Evolutionary conservation across 2,113 vertebrate species (phyloP).

Genomic region (Neofelis nebulosa): DNA sequence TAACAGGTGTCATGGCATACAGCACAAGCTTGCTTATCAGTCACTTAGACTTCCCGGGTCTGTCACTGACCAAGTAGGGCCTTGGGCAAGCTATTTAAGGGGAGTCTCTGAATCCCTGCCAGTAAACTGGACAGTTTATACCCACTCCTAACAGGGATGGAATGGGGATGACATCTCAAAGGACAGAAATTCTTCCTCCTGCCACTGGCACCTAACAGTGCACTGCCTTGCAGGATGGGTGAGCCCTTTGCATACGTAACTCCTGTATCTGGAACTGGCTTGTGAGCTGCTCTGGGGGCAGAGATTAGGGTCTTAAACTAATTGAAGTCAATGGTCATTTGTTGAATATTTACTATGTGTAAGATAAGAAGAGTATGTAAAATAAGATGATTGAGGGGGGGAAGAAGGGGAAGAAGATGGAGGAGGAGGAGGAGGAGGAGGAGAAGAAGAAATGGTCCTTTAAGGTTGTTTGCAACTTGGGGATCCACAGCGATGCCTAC

Average conservation of each 20-base stretch:
- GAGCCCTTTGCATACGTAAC: background rate
- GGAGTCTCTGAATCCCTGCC: background rate
- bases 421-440: too few species aligned
- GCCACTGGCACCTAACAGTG: background rate
- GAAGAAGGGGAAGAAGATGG: fast-evolving
- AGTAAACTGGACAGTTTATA: background rate
- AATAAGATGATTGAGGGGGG: background rate
- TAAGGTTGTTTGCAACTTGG: background rate
- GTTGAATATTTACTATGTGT: background rate
- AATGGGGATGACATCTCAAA: background rate
- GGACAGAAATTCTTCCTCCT: background rate
- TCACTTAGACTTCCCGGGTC: background rate
- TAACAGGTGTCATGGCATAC: background rate
- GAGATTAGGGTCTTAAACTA: background rate
- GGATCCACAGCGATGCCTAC: background rate
- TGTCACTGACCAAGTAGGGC: background rate
- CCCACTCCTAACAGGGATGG: too few species aligned
- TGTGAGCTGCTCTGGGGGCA: background rate
- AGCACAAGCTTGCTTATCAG: background rate
- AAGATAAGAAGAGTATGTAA: background rate
- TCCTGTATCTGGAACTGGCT: background rate
- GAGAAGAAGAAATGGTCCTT: background rate
- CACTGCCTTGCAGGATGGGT: background rate
- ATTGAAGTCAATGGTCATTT: background rate
- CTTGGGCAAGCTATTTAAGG: background rate